Evolutionary conservation across 2,888 invertebrate genomes (phyloP).

Genomic region (Maniola hyperantus): DNA sequence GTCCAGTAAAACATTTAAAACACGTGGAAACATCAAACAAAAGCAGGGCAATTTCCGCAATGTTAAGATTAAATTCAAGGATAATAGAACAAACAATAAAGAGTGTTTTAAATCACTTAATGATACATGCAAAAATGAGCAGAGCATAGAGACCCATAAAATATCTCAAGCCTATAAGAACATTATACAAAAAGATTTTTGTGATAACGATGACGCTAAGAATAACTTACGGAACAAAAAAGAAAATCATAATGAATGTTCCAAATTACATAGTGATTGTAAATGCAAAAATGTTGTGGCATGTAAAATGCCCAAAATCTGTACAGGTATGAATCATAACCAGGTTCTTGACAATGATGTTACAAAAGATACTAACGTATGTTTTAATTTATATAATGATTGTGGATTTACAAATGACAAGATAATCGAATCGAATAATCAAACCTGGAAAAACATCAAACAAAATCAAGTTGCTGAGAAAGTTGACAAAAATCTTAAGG

Average conservation of each 20-base stretch:
- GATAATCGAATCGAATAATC: no score
- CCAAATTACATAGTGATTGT: not conserved
- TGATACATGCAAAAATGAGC: not conserved
- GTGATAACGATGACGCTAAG: not conserved
- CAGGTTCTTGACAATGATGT: not conserved
- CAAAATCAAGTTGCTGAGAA: no score
- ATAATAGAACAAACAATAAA: not conserved
- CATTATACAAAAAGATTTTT: not conserved
- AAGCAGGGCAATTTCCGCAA: not conserved
- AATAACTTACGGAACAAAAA: not conserved
- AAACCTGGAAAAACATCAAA: no score
- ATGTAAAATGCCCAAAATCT: not conserved
- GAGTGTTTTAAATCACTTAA: not conserved
- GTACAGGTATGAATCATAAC: not conserved
- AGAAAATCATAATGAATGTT: not conserved
- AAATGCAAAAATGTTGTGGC: not conserved
- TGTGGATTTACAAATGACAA: no score
- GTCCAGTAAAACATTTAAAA: conserved; percentile 3
- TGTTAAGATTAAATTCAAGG: not conserved
- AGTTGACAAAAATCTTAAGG: no score
- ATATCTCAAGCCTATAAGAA: not conserved
- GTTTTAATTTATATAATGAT: no score
- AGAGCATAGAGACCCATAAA: not conserved
- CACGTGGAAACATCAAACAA: not conserved
- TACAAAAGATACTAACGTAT: no score